phyloP scores from a whole-genome alignment of 2,113 vertebrate species.

The Arenaria interpres region DNA sequence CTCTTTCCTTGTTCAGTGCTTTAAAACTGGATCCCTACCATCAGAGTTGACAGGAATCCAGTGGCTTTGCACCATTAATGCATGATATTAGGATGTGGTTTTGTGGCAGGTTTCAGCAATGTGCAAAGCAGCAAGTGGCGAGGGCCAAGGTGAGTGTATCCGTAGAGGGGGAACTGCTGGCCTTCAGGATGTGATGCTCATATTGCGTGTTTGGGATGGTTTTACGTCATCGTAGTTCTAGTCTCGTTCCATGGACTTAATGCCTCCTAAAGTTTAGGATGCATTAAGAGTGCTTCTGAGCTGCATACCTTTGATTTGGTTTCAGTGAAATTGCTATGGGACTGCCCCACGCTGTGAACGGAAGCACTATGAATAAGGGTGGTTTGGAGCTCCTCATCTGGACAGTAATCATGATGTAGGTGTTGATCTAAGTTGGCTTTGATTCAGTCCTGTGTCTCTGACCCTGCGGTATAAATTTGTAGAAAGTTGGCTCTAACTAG shows the following conservation, averaged over 20 bases:
- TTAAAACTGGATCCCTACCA: not conserved
- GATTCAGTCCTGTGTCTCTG: not conserved
- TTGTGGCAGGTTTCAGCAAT: not conserved
- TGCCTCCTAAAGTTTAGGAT: not conserved
- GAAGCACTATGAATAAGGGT: not conserved
- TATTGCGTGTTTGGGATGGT: not conserved
- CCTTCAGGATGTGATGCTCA: too few species aligned
- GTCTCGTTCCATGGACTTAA: not conserved
- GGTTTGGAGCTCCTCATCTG: not conserved
- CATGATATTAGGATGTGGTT: not conserved
- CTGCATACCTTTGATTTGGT: not conserved
- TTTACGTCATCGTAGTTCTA: not conserved
- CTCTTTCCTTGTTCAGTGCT: not conserved
- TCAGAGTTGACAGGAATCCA: not conserved
- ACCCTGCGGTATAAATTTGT: not conserved
- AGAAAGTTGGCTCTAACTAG: not conserved
- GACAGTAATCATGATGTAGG: not conserved
- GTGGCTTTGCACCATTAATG: not conserved
- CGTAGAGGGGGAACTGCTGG: fast-evolving
- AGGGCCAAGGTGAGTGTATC: not conserved
- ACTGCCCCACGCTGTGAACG: not conserved
- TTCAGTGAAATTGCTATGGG: not conserved
- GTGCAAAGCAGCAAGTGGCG: not conserved
- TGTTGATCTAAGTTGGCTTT: not conserved
- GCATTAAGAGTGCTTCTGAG: not conserved